Conservation (phyloP, 2,888 invertebrate genomes). For the Metallyticus violacea region DNA sequence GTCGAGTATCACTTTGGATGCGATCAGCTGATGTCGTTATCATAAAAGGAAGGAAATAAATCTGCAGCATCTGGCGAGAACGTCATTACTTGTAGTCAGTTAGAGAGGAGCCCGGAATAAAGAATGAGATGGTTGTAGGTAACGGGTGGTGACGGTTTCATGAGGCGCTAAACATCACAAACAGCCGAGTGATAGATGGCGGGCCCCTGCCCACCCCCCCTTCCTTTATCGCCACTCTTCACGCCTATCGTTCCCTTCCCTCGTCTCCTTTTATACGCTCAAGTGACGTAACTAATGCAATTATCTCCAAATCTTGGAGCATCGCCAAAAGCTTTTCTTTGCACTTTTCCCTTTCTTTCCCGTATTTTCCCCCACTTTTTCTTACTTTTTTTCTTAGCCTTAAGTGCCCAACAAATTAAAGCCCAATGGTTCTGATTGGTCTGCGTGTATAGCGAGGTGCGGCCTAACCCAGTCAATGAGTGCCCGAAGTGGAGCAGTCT, state of each 20-base stretch:
- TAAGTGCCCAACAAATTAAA: neutral
- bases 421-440: neutral
- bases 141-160: neutral
- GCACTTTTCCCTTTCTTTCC: neutral
- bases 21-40: neutral
- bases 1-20: neutral
- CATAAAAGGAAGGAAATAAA: neutral
- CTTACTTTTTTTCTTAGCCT: neutral
- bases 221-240: neutral
- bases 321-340: slow-evolving; percentile 5
- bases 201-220: neutral
- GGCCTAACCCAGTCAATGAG: neutral
- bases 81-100: neutral
- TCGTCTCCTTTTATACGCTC: slow-evolving; percentile 26
- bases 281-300: slow-evolving; percentile 32
- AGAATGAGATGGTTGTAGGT: neutral
- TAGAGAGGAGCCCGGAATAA: neutral
- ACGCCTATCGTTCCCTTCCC: slow-evolving; percentile 4
- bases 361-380: neutral
- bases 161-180: slow-evolving; percentile 9
- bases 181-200: slow-evolving; percentile 1
- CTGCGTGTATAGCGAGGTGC: neutral
- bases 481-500: neutral
- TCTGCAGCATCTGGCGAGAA: neutral
- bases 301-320: slow-evolving; percentile 27